Percentiles rank a stretch among this genome's conserved stretches.
phyloP scores from a whole-genome alignment of 2,888 invertebrate species.

The Andrena bucephala region DNA sequence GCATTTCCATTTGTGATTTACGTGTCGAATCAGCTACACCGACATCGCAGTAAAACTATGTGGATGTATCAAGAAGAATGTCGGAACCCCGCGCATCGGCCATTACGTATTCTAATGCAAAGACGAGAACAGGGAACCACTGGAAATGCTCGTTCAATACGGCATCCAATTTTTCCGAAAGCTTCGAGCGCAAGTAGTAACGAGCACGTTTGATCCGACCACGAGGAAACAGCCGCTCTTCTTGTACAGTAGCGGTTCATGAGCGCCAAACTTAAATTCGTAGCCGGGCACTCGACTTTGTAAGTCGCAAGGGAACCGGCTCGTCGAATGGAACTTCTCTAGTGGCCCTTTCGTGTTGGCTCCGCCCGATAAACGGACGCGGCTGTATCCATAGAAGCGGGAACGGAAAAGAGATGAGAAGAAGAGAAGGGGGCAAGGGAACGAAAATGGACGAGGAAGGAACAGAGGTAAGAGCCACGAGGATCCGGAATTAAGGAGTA shows the following conservation, averaged over 20 bases:
- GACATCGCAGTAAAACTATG: too few species aligned
- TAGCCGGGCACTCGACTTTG: slow-evolving; percentile 54
- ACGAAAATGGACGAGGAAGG: slow-evolving; percentile 20
- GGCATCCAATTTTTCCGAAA: slow-evolving; percentile 53
- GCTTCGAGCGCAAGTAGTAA: slow-evolving; percentile 49
- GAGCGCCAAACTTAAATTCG: slow-evolving; percentile 71
- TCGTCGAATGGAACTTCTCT: slow-evolving; percentile 59
- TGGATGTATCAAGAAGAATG: background rate
- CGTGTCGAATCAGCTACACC: too few species aligned
- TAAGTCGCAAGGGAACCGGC: slow-evolving; percentile 48
- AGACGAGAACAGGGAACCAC: background rate
- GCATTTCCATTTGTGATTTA: too few species aligned
- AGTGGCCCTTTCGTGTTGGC: slow-evolving; percentile 46
- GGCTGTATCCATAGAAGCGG: slow-evolving; percentile 39
- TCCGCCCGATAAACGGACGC: slow-evolving; percentile 37
- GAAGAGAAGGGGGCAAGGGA: slow-evolving; percentile 19
- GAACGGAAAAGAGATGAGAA: background rate
- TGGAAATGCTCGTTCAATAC: background rate
- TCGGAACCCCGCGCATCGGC: background rate
- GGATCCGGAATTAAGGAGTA: slow-evolving; percentile 67
- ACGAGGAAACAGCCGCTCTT: slow-evolving; percentile 47
- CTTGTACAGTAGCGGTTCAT: slow-evolving; percentile 40
- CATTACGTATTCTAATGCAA: background rate
- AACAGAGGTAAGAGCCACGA: slow-evolving; percentile 34
- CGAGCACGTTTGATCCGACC: slow-evolving; percentile 50